Percentiles rank a stretch among this genome's conserved stretches.
Conservation (phyloP, 2,797 vertebrate genomes). For the Myioborus melanocephalus region DNA sequence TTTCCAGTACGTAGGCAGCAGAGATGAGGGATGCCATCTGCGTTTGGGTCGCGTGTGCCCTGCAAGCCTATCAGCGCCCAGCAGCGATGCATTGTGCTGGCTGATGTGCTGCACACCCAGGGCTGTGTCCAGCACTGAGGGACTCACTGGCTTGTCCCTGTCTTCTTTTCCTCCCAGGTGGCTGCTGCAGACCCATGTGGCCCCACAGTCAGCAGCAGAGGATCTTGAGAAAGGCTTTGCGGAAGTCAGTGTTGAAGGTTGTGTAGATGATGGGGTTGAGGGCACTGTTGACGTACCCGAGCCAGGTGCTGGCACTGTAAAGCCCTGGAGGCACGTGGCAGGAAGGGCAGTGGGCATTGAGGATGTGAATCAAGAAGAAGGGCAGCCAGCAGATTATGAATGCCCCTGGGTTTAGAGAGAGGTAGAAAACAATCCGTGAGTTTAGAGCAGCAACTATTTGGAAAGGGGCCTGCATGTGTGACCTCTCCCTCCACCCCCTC, state of each 20-base stretch:
- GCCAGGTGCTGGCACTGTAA: constrained; percentile 92
- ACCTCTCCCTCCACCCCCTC: neutral
- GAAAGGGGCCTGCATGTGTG: neutral
- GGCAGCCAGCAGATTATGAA: constrained; percentile 97
- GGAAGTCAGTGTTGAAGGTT: constrained; percentile 93
- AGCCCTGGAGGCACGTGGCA: constrained; percentile 85
- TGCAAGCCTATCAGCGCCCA: neutral
- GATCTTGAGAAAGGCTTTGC: constrained; percentile 93
- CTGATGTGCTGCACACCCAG: accelerated
- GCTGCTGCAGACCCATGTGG: accelerated
- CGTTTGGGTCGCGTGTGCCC: accelerated
- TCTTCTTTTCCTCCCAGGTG: neutral
- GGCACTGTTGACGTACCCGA: constrained; percentile 92
- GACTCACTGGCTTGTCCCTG: neutral
- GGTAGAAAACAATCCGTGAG: neutral
- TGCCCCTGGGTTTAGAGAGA: constrained; percentile 78
- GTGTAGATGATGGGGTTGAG: constrained; percentile 95
- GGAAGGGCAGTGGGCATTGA: constrained; percentile 89
- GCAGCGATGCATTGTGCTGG: accelerated
- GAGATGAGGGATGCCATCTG: neutral
- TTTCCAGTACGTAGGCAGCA: neutral
- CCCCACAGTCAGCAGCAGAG: constrained; percentile 82
- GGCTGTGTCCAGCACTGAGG: neutral
- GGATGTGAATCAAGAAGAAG: constrained; percentile 93
- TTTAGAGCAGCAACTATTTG: neutral